Percentiles rank a stretch among this genome's conserved stretches.
phyloP scores from a whole-genome alignment of 2,797 vertebrate genomes.

The Artibeus jamaicensis region DNA sequence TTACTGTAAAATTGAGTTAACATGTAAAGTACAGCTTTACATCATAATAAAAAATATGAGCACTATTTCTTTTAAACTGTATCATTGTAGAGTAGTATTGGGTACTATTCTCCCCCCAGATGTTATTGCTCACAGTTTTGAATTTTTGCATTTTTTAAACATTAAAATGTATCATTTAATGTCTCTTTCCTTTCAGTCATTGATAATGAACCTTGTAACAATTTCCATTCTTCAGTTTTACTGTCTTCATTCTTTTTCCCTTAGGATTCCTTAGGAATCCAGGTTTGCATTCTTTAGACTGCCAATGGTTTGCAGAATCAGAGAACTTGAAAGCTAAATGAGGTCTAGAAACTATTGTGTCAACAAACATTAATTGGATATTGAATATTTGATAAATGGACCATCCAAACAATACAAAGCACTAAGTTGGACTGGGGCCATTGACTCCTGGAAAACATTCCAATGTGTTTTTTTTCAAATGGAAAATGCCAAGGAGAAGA shows the following conservation, averaged over 20 bases:
- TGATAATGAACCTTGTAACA: neutral
- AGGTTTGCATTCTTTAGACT: neutral
- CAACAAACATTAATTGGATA: neutral
- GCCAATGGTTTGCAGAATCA: neutral
- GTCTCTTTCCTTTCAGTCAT: neutral
- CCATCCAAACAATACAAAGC: neutral
- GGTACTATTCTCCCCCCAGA: neutral
- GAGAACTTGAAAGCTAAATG: neutral
- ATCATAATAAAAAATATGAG: neutral
- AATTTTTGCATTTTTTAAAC: neutral
- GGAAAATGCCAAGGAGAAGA: constrained; percentile 8
- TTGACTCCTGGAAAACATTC: neutral
- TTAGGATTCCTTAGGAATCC: neutral
- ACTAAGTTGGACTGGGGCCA: neutral
- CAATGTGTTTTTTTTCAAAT: neutral
- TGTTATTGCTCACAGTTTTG: neutral
- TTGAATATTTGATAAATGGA: neutral
- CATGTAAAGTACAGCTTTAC: neutral
- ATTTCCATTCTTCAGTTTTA: neutral
- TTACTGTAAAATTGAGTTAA: neutral
- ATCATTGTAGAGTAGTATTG: neutral
- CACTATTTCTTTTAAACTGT: neutral
- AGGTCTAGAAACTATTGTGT: neutral
- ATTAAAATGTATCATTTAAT: neutral
- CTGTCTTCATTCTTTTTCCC: neutral